Base-by-base conservation (phyloP, 1,140 invertebrate species). In the Aradophagus sp. region DNA sequence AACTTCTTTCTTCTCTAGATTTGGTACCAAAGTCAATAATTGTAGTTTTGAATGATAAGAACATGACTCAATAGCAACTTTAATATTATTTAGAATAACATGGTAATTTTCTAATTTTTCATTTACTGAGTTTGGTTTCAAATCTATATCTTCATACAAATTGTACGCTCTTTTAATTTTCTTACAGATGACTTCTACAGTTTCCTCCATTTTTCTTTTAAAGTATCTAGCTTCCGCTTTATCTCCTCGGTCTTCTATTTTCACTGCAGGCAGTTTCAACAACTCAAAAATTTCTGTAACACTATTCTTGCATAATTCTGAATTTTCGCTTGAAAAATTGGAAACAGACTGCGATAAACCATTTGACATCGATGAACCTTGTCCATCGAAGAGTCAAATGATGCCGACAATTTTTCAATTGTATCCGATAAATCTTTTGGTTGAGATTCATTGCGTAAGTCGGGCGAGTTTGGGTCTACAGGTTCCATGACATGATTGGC, bases 121-220 rank as follows among this genome's bases (percentile, higher is more conserved):
- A 2, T 42, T 31, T 17, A 5, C 15, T 23, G 20, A 23, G 12
- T 42, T 16, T n/a, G 38, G 12, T 15, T 12, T 15, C 17, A 8
- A 17, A 10, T 42, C 20, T 15, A 48, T 15, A 14, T 39, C 29
- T 19, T 39, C 34, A 1, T 7, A 8, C 5, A 50, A 0, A 7
- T 56, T 11, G 35, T 32, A 61, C 12, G 45, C 56, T 5, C 7
- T 41, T 32, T 48, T 59, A 12, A 59, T 5, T 39, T 48, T 59
- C 39, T 59, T 59, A 29, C 42, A 5, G 5, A 61, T 5, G 0
- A 29, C 35, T 10, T 42, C 19, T 1, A 45, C 26, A 4, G 17
- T 26, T 61, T 50, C 56, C 29, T 58, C 19, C 2, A 58, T 0
- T 31, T 45, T 58, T 8, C 53, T 11, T 29, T 53, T 53, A n/a